phyloP scores from a whole-genome alignment of 2,888 invertebrate genomes.

The Ligdia adustata region DNA sequence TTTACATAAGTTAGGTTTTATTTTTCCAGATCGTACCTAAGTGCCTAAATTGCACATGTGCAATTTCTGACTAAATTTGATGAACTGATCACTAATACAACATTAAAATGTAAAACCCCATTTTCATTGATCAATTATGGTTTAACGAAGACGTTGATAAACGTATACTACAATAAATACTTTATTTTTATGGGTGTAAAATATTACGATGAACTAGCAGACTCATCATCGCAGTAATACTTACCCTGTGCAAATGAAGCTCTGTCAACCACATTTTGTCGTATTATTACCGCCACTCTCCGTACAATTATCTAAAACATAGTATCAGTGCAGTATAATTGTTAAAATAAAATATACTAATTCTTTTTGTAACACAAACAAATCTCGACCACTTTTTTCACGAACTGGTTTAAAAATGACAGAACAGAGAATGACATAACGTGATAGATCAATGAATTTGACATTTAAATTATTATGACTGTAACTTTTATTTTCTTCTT shows the following conservation, averaged over 20 bases:
- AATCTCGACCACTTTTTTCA: constrained; percentile 15
- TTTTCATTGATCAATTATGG: neutral
- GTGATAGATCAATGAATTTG: no score
- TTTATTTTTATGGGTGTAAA: neutral
- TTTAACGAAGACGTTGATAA: neutral
- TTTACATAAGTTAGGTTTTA: no score
- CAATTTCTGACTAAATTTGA: no score
- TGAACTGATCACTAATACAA: no score
- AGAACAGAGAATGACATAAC: neutral
- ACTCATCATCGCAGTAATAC: neutral
- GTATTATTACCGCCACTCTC: neutral
- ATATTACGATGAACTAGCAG: neutral
- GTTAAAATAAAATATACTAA: constrained; percentile 7
- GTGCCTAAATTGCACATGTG: no score
- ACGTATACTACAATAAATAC: neutral
- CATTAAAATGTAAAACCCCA: neutral
- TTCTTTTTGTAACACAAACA: constrained; percentile 17
- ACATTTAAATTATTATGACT: no score
- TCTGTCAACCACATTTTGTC: constrained; percentile 19
- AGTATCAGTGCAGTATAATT: neutral
- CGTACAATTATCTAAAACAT: constrained; percentile 17
- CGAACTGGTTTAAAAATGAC: constrained; percentile 6
- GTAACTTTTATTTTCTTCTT: no score
- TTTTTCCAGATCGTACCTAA: no score
- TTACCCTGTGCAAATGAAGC: constrained; percentile 15